Base-by-base conservation (phyloP, 2,888 invertebrate genomes). In the Operophtera brumata region DNA sequence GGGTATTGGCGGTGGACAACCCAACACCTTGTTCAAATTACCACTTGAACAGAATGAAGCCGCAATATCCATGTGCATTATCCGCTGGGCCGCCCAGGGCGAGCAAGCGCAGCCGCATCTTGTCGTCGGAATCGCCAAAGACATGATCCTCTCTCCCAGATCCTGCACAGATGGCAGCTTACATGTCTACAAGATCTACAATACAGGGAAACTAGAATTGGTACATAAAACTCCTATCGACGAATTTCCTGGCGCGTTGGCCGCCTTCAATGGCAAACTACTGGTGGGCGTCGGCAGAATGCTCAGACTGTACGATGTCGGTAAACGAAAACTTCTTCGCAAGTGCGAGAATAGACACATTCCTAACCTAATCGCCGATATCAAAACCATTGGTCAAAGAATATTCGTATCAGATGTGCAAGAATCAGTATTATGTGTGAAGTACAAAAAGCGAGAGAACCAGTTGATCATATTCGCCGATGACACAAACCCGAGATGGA, bases 301-400 rank as follows among this genome's bases (percentile, higher is more conserved):
- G 91, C 86, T 99, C 20, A 91, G 99, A 47, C 92, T 99, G 34
- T 99, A 99, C 78, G 99, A 99, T 77, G 93, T 99, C 72, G 99
- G 99, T 3, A 69, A 84, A 61, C 96, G 99, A 82, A 99, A 99
- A 82, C 88, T 99, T 53, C 84, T 99, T 41, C 92, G 99, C 47
- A 99, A 99, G 89, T 99, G 99, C 87, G 99, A 99, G 86, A 99
- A 99, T 72, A 84, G 93, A 93, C 98, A 99, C 90, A 96, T 99
- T 84, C 99, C 99, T 10, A 97, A 99, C 80, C 94, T 96, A 63
- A 96, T 99, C 64, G 95, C 96, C 0, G 96, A 96, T 66, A 96
- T 99, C 62, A 96, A 97, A 80, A 95, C 97, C 0, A 94, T 98
- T 84, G 98, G 99, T 0, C 96, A 97, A 75, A 93, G 99, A 54